Evolutionary conservation across 2,113 vertebrate genomes (phyloP), one percentile per base, ranked within the genome.

Genomic region (Rhinichthys klamathensis): DNA sequence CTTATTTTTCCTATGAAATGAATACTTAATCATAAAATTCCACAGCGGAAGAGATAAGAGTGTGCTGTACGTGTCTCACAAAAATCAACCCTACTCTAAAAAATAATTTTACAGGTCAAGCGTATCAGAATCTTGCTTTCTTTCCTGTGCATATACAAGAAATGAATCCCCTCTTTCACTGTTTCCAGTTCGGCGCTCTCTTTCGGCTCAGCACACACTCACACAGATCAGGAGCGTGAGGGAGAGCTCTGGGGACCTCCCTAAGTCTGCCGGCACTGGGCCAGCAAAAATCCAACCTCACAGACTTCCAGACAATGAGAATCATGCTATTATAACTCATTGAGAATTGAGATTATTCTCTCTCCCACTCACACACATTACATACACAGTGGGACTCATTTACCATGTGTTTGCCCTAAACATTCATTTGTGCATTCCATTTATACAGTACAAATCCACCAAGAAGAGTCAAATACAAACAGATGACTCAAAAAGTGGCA

Each of bases 201-300:
- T 3, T 56, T 60, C n/a, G 80, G 49, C 60, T 67, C 70, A 56
- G 69, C 46, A 69, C 56, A 65, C 65, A 61, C 58, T 82, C 65
- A 70, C 15, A 18, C 11, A 25, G 79, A 67, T 79, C 63, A 82
- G 60, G 58, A 54, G 63, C 91, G 77, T 89, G 90, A 90, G 90
- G 90, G 90, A 92, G 91, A 89, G 79, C 87, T 61, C 13, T 80
- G 30, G 89, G 92, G 91, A 93, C 90, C 92, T 93, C 91, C 91
- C 88, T 78, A 88, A 90, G 91, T 89, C 86, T 87, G 67, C 61
- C 83, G 90, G 91, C 90, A 82, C 63, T 25, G 80, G 23, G 88
- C 90, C 91, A 94, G 87, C 54, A 56, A 79, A 90, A 86, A 88
- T 82, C 84, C 84, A 90, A 88, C 82, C 76, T 82, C 86, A 86